Conservation (phyloP, 2,888 invertebrate genomes). For the Cephus pulcher region DNA sequence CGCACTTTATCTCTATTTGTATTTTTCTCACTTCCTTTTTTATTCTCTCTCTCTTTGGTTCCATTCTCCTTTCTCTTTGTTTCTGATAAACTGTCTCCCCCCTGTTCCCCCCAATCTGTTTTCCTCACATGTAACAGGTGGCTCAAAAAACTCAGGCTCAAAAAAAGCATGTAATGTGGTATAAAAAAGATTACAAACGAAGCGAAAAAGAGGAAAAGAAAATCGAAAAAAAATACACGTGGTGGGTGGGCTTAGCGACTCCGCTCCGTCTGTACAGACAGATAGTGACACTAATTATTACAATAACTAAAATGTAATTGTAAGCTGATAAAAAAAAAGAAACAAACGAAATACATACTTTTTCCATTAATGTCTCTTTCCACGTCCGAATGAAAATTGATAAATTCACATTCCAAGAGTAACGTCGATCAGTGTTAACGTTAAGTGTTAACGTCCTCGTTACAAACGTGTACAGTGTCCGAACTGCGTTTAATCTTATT, state of each 20-base stretch:
- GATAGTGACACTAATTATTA: conserved; percentile 8
- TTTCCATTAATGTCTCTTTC: conserved; percentile 1
- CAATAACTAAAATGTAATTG: background rate
- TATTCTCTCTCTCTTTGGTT: conserved; percentile 1
- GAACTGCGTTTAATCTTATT: background rate
- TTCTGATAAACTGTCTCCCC: background rate
- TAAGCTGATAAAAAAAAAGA: background rate
- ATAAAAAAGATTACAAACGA: background rate
- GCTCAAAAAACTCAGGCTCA: conserved; percentile 9
- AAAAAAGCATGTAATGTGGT: background rate
- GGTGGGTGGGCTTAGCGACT: conserved; percentile 13
- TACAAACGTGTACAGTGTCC: background rate
- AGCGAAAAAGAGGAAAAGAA: background rate
- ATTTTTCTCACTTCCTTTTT: conserved; percentile 14
- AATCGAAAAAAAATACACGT: conserved; percentile 17
- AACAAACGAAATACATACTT: conserved; percentile 3
- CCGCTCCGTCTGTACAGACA: conserved; percentile 10
- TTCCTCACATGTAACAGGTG: conserved; percentile 1
- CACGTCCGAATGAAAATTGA: conserved; percentile 25
- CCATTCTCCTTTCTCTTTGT: background rate
- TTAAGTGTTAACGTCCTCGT: background rate
- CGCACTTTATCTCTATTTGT: conserved; percentile 1
- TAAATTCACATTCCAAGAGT: background rate
- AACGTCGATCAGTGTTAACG: background rate
- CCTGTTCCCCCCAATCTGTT: background rate